These are phyloP conservation scores for Asobara japonica DNA, from an alignment of 1,140 invertebrate genomes.

Conservation along the genomic window DNA sequence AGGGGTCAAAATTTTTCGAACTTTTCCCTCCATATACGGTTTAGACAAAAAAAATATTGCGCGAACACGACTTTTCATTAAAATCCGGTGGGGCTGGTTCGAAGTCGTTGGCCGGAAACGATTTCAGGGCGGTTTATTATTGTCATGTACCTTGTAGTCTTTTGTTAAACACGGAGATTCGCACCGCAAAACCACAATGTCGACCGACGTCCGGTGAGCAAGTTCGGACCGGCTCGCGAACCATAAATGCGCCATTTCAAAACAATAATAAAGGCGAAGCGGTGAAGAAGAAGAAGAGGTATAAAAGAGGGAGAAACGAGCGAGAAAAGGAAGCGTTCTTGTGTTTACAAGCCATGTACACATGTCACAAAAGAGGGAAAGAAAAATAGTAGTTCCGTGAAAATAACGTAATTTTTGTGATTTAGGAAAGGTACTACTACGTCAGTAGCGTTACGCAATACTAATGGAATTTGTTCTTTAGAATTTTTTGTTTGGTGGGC, in stretches of 20 bases:
- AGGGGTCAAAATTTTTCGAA: no score
- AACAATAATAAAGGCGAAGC: constrained; percentile 13
- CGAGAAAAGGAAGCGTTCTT: not conserved
- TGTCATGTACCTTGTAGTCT: not conserved
- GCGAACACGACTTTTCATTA: not conserved
- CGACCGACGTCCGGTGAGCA: not conserved
- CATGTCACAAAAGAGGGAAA: not conserved
- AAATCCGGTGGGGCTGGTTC: not conserved
- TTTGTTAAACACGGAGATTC: not conserved
- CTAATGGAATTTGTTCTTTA: not conserved
- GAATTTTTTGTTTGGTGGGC: no score
- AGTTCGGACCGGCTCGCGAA: not conserved
- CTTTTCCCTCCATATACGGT: no score
- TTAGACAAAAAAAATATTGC: not conserved
- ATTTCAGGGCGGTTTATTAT: constrained; percentile 3
- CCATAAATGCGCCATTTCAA: constrained; percentile 6
- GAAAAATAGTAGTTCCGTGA: not conserved
- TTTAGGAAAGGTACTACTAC: not conserved
- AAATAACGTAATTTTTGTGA: not conserved
- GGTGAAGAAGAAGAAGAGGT: no score
- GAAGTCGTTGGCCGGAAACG: constrained; percentile 20
- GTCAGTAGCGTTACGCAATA: not conserved
- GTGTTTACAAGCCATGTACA: not conserved
- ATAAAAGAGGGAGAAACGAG: not conserved
- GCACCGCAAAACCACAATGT: constrained; percentile 22